phyloP scores from a whole-genome alignment of 2,113 vertebrate species.

The Atherinomorus stipes region DNA sequence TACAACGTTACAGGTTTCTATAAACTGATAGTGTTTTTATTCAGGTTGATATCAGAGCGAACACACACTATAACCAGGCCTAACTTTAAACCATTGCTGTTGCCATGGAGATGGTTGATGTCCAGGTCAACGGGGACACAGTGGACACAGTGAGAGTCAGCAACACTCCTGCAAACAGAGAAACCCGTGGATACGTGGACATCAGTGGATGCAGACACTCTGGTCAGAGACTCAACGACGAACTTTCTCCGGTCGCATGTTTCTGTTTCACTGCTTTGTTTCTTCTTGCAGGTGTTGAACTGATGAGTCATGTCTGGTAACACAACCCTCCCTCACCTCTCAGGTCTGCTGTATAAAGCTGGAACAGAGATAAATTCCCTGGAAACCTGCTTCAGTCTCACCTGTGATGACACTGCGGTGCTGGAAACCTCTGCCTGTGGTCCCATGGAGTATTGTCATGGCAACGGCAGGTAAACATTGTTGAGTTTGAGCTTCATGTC shows the following conservation, averaged over 20 bases:
- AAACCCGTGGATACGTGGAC: neutral
- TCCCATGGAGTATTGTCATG: constrained; percentile 3
- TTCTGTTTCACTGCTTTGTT: neutral
- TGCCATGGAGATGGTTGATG: neutral
- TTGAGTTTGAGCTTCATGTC: too few relatives aligned
- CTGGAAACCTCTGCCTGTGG: neutral
- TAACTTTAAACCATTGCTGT: too few relatives aligned
- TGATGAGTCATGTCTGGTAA: neutral
- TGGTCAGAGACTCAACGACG: constrained; percentile 5
- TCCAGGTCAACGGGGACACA: neutral
- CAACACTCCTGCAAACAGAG: neutral
- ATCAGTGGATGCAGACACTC: constrained; percentile 14
- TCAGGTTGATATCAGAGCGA: too few relatives aligned
- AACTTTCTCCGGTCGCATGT: too few relatives aligned
- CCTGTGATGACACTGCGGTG: neutral
- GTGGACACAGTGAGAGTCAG: neutral
- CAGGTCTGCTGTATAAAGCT: neutral
- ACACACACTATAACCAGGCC: too few relatives aligned
- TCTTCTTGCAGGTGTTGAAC: too few relatives aligned
- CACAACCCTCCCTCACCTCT: neutral
- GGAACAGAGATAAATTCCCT: constrained; percentile 5
- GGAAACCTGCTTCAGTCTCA: constrained; percentile 8
- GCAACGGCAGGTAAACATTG: constrained; percentile 16
- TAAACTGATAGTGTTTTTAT: too few relatives aligned
- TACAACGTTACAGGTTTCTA: too few relatives aligned